A percentile compares a stretch with the other conserved stretches of the same genome.
phyloP scores from a whole-genome alignment of 1,140 invertebrate genomes.

The Agraylea sexmaculata region DNA sequence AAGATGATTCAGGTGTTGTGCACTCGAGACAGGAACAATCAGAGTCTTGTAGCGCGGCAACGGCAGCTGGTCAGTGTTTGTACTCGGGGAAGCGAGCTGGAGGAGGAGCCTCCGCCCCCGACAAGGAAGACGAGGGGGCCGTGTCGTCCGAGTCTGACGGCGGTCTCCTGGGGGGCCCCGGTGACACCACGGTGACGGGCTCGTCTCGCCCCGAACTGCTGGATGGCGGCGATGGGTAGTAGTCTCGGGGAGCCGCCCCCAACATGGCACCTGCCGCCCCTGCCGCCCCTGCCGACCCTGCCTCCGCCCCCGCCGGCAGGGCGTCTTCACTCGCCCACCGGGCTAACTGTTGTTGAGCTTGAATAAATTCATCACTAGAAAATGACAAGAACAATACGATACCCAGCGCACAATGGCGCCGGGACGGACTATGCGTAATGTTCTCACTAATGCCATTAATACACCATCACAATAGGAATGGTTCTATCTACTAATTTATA shows the following conservation, averaged over 20 bases:
- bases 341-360: conserved; percentile 85
- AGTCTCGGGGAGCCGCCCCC: conserved; percentile 28
- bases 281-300: conserved; percentile 40
- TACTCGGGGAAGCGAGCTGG: conserved; percentile 46
- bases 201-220: conserved; percentile 24
- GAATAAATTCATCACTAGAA: conserved; percentile 89
- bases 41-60: conserved; percentile 23
- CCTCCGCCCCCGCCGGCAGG: conserved; percentile 48
- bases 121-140: conserved; percentile 23
- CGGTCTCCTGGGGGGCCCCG: conserved; percentile 23
- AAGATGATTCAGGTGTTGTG: conserved; percentile 2
- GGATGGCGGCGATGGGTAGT: conserved; percentile 41
- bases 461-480: too few relatives aligned
- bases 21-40: conserved; percentile 9
- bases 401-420: conserved; percentile 29
- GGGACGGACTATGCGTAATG: conserved; percentile 22
- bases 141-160: conserved; percentile 23
- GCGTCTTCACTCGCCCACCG: conserved; percentile 82
- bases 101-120: conserved; percentile 25
- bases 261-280: conserved; percentile 19
- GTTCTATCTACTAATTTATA: too few relatives aligned
- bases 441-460: too few relatives aligned
- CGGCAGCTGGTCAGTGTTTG: conserved; percentile 32
- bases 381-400: conserved; percentile 56
- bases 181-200: conserved; percentile 24